Conservation (phyloP, 2,888 invertebrate species). For the Oligia fasciuncula region DNA sequence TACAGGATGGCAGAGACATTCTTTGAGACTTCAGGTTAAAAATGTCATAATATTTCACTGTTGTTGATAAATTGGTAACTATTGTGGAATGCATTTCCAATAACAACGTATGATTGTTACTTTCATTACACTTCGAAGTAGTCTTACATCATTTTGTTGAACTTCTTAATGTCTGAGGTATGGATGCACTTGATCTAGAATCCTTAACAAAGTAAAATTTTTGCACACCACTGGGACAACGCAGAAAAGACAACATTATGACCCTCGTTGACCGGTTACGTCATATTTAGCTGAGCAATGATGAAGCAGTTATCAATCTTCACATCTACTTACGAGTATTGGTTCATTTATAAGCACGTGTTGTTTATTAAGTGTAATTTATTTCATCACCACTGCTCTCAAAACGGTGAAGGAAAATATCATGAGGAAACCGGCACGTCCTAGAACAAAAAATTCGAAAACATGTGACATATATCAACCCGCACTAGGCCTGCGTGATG, state of each 20-base stretch:
- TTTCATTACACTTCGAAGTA: too few relatives aligned
- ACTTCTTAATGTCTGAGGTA: too few relatives aligned
- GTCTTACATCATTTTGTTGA: neutral
- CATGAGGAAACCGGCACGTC: neutral
- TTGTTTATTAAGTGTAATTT: neutral
- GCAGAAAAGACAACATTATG: neutral
- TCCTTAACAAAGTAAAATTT: neutral
- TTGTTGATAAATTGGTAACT: neutral
- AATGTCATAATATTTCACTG: too few relatives aligned
- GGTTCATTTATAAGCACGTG: slow-evolving; percentile 20
- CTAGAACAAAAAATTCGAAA: neutral
- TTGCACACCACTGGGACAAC: too few relatives aligned
- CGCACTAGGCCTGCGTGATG: neutral
- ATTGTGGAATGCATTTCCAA: neutral
- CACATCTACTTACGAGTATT: slow-evolving; percentile 15
- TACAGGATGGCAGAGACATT: too few relatives aligned
- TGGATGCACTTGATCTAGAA: neutral
- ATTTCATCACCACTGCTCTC: neutral
- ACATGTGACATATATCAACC: neutral
- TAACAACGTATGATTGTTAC: neutral
- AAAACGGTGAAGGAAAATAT: neutral
- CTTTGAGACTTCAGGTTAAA: too few relatives aligned
- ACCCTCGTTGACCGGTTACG: slow-evolving; percentile 9
- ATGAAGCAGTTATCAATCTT: slow-evolving; percentile 21
- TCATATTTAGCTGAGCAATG: slow-evolving; percentile 24